These are phyloP conservation scores for Callipepla squamata DNA, from an alignment of 2,113 vertebrate genomes.

Conservation along the genomic window DNA sequence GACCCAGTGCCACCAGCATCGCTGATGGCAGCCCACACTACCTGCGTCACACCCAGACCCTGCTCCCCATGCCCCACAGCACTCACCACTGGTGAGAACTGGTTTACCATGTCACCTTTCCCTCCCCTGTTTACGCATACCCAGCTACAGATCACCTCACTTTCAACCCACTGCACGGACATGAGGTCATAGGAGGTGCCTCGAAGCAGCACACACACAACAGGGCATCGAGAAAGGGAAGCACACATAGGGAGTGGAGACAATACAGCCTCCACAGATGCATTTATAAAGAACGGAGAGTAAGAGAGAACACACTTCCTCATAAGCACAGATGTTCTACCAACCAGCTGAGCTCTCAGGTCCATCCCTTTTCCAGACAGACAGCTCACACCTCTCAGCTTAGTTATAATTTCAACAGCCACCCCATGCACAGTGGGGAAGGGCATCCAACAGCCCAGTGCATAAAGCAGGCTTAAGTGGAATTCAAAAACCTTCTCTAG, in stretches of 20 bases:
- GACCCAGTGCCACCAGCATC: not conserved
- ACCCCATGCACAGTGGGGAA: not conserved
- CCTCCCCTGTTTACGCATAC: not conserved
- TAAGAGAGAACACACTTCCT: not conserved
- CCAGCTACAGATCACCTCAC: not conserved
- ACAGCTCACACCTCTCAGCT: not conserved
- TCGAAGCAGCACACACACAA: not conserved
- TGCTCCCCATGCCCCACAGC: accelerated
- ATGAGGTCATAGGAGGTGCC: not conserved
- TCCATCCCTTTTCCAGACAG: not conserved
- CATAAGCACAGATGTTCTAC: not conserved
- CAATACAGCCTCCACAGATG: accelerated
- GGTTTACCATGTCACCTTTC: not conserved
- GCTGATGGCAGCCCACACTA: not conserved
- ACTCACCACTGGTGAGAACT: not conserved
- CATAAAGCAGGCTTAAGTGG: not conserved
- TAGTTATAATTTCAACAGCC: not conserved
- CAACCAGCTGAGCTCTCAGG: not conserved
- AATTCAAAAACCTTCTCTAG: not conserved
- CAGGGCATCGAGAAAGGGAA: not conserved
- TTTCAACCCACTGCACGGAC: not conserved
- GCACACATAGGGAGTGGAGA: accelerated
- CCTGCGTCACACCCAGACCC: not conserved
- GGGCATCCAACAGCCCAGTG: not conserved
- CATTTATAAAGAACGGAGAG: not conserved